Evolutionary conservation across 2,113 vertebrate genomes (phyloP), one percentile per base, ranked within the genome.

Genomic region (Colaptes auratus): DNA sequence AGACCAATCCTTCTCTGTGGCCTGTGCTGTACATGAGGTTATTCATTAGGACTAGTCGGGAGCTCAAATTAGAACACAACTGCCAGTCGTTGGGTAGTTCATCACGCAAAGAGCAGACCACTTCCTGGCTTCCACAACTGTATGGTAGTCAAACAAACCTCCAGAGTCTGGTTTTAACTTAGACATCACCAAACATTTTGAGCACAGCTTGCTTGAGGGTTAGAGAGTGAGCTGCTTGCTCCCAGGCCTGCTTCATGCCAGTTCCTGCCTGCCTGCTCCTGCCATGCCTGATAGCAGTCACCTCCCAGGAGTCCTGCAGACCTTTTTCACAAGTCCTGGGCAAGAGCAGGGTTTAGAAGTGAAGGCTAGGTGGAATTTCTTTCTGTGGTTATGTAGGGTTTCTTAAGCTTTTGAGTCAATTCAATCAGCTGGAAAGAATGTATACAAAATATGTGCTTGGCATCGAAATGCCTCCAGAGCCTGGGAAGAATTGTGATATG

Each of bases 61-160:
- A 94, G 82, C 95, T 92, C 61, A 75, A 95, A 95, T 96, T 91
- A 91, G 93, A 95, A 39, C 85, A 52, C 52, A 66, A 75, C 94
- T 92, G 94, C 75, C 91, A 69, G 85, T 89, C 1, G 1, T 61
- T 82, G 89, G 65, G 85, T 64, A 86, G 89, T 93, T 93, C 82
- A 71, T 95, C 88, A 85, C 18, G 50, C 7, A 0, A 64, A 73
- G 82, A 92, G 60, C 75, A 64, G 84, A 46, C 87, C 89, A 55
- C 31, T 73, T 14, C 2, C 1, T 83, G 64, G 78, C 75, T 93
- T 59, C 74, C 89, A 71, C 18, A 14, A 36, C 27, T 80, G 35
- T 0, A 0, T 33, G 42, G 71, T 33, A 80, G 36, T 33, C 69
- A 36, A 66, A 24, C 23, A 87, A 84, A 77, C 60, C 64, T 89